Evolutionary conservation across 2,113 vertebrate species (phyloP).

Genomic region (Eleginops maclovinus): DNA sequence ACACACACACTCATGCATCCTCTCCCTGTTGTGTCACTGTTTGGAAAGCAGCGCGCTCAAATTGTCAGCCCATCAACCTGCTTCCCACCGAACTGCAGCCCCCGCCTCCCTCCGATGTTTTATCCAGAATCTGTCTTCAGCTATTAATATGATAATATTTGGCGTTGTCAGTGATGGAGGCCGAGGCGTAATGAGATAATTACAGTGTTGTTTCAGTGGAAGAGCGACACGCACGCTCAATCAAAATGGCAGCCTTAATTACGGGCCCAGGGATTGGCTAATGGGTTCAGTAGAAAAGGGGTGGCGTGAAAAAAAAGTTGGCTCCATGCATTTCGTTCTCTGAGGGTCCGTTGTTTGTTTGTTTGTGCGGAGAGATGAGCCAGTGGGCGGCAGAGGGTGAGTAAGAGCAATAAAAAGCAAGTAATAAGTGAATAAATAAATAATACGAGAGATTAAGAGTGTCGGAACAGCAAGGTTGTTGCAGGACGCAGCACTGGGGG

Average conservation of each 20-base stretch:
- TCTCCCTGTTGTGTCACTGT: conserved; percentile 29
- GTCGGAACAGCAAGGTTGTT: conserved; percentile 27
- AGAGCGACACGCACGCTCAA: conserved; percentile 88
- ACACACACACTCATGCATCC: conserved; percentile 1
- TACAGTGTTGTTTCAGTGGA: conserved; percentile 93
- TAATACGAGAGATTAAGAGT: conserved; percentile 25
- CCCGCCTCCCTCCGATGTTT: conserved; percentile 19
- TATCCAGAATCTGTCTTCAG: conserved; percentile 55
- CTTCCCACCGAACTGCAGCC: background rate
- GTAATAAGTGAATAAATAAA: conserved; percentile 34
- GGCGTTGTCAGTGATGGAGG: conserved; percentile 74
- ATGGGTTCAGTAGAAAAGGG: conserved; percentile 88
- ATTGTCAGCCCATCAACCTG: conserved; percentile 41
- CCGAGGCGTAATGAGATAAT: conserved; percentile 92
- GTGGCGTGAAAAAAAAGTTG: conserved; percentile 40
- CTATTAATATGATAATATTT: conserved; percentile 75
- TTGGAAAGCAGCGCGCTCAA: conserved; percentile 32
- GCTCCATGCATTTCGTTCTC: conserved; percentile 29
- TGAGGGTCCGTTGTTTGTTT: conserved; percentile 39
- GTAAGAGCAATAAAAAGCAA: conserved; percentile 38
- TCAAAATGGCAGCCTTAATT: conserved; percentile 98
- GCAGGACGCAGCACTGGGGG: background rate
- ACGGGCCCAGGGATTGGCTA: conserved; percentile 95
- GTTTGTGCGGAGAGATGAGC: background rate
- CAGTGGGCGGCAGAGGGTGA: conserved; percentile 1